phyloP scores from a whole-genome alignment of 2,797 vertebrate species.

The Alectoris magna region DNA sequence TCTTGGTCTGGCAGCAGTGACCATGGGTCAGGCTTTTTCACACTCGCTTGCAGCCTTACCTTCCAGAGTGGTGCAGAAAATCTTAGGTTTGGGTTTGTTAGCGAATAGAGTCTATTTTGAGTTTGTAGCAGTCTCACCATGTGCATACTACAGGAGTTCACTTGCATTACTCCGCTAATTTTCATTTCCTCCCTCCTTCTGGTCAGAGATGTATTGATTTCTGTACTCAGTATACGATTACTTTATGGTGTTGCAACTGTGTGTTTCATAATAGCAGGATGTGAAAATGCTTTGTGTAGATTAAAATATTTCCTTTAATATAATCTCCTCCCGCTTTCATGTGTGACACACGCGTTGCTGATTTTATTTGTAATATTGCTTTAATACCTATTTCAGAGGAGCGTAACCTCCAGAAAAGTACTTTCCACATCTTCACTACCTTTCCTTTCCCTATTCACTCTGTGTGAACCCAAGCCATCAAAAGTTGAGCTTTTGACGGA shows the following conservation, averaged over 20 bases:
- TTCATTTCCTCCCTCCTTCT: slow-evolving; percentile 13
- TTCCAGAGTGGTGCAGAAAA: slow-evolving; percentile 33
- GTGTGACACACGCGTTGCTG: slow-evolving; percentile 17
- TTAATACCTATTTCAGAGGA: slow-evolving; percentile 59
- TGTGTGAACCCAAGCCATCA: slow-evolving; percentile 39
- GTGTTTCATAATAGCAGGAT: slow-evolving; percentile 43
- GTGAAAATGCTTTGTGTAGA: slow-evolving; percentile 54
- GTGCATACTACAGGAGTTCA: not conserved
- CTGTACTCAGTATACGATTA: slow-evolving; percentile 54
- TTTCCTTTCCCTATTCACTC: slow-evolving; percentile 1
- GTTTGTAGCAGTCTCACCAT: slow-evolving; percentile 11
- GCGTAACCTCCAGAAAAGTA: slow-evolving; percentile 64
- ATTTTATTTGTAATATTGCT: slow-evolving; percentile 65
- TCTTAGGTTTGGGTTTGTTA: not conserved
- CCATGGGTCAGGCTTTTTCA: not conserved
- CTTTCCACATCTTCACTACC: slow-evolving; percentile 27
- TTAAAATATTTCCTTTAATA: slow-evolving; percentile 62
- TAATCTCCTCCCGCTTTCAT: slow-evolving; percentile 36
- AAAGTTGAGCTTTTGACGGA: not conserved
- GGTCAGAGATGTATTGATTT: slow-evolving; percentile 58
- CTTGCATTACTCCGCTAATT: slow-evolving; percentile 9
- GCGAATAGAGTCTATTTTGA: not conserved
- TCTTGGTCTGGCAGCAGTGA: not conserved
- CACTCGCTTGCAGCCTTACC: not conserved
- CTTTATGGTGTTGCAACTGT: slow-evolving; percentile 31